Percentiles rank a stretch among this genome's conserved stretches.
Conservation (phyloP, 2,797 vertebrate genomes). For the Scyliorhinus canicula region DNA sequence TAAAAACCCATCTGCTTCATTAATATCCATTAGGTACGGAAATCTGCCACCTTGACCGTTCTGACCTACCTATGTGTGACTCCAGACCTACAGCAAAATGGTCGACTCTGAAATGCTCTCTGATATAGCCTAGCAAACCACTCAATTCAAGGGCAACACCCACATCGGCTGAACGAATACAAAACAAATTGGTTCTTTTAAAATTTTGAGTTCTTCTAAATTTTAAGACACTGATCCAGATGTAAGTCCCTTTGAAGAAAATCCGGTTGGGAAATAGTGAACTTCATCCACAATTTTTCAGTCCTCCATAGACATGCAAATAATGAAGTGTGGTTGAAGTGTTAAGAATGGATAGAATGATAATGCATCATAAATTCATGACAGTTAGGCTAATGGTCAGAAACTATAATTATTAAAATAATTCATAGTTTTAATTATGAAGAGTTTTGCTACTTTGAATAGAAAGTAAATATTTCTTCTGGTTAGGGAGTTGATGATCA, state of each 20-base stretch:
- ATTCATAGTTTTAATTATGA: background rate
- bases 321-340: background rate
- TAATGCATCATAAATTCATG: background rate
- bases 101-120: no score
- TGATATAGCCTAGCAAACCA: no score
- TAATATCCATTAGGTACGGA: no score
- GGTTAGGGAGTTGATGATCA: background rate
- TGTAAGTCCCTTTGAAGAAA: background rate
- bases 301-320: background rate
- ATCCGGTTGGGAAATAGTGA: background rate
- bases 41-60: no score
- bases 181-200: background rate
- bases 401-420: background rate
- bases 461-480: background rate
- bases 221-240: background rate
- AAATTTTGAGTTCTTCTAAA: background rate
- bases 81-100: no score
- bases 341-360: background rate
- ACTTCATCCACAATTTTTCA: background rate
- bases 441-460: background rate
- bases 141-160: no score
- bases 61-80: no score
- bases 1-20: no score
- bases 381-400: background rate
- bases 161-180: no score